phyloP scores from a whole-genome alignment of 2,888 invertebrate genomes.

The Campoletis raptor region DNA sequence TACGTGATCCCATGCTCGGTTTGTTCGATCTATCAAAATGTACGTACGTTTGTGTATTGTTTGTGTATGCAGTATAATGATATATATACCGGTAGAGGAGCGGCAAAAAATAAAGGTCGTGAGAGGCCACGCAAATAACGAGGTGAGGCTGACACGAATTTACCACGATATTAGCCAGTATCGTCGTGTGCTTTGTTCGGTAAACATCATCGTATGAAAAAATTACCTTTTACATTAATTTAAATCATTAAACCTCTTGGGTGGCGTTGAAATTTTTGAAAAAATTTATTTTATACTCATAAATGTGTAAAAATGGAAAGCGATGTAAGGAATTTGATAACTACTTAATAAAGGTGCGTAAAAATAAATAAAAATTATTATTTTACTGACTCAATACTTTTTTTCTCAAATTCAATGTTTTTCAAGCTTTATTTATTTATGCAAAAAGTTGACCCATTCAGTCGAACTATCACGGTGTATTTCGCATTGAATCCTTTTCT shows the following conservation, averaged over 20 bases:
- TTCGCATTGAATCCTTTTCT: background rate
- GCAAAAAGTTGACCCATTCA: background rate
- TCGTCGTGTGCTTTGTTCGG: conserved; percentile 75
- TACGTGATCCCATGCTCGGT: conserved; percentile 50
- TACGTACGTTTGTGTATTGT: conserved; percentile 6
- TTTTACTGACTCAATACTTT: too few relatives aligned
- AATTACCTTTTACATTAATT: background rate
- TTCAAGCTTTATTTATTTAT: too few relatives aligned
- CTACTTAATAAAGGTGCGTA: too few relatives aligned
- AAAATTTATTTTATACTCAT: too few relatives aligned
- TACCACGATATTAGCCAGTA: conserved; percentile 74
- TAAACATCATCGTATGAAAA: conserved; percentile 59
- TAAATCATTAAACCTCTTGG: background rate
- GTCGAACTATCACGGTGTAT: background rate
- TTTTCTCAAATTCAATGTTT: too few relatives aligned
- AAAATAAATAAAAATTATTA: too few relatives aligned
- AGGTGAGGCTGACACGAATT: conserved; percentile 62
- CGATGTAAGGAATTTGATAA: too few relatives aligned
- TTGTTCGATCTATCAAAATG: conserved; percentile 62
- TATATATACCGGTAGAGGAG: conserved; percentile 61
- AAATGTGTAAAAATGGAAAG: too few relatives aligned
- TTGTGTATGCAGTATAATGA: conserved; percentile 46
- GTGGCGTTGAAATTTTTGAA: too few relatives aligned
- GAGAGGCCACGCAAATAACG: conserved; percentile 62
- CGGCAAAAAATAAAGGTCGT: conserved; percentile 68